Evolutionary conservation across 2,888 invertebrate species (phyloP).

Genomic region (Lithosia quadra): DNA sequence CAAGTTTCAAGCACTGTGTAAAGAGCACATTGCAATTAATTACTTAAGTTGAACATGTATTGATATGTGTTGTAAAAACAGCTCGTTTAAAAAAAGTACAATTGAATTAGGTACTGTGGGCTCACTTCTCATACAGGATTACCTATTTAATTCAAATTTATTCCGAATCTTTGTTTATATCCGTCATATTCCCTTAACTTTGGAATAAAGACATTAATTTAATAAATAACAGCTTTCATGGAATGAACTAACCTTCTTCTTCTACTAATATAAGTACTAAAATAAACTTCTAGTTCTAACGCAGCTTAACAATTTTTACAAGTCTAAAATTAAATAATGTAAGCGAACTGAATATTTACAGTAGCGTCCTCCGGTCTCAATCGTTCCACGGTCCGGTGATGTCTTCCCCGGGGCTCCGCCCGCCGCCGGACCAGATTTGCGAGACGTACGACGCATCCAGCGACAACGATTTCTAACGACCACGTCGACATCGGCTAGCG

Average conservation of each 20-base stretch:
- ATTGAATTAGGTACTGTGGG: background rate
- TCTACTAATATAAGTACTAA: background rate
- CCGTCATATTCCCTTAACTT: background rate
- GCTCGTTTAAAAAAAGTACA: too few relatives aligned
- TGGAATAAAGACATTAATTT: background rate
- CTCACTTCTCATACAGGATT: background rate
- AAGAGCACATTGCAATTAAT: background rate
- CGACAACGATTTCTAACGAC: slow-evolving; percentile 84
- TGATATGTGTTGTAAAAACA: too few relatives aligned
- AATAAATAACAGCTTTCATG: too few relatives aligned
- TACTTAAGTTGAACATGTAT: background rate
- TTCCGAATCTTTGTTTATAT: background rate
- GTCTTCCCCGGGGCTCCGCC: slow-evolving; percentile 69
- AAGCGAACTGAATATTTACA: slow-evolving; percentile 54
- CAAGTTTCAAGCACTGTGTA: background rate
- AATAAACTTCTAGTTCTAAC: background rate
- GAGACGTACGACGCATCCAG: slow-evolving; percentile 82
- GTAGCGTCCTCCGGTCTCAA: slow-evolving; percentile 88
- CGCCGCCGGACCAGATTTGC: slow-evolving; percentile 70
- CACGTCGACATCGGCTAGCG: slow-evolving; percentile 27
- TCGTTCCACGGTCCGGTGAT: slow-evolving; percentile 88
- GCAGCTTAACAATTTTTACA: background rate
- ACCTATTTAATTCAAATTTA: background rate
- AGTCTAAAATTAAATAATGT: background rate
- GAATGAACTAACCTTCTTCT: background rate